Evolutionary conservation across 2,113 vertebrate species (phyloP).

Genomic region (Gymnogyps californianus): DNA sequence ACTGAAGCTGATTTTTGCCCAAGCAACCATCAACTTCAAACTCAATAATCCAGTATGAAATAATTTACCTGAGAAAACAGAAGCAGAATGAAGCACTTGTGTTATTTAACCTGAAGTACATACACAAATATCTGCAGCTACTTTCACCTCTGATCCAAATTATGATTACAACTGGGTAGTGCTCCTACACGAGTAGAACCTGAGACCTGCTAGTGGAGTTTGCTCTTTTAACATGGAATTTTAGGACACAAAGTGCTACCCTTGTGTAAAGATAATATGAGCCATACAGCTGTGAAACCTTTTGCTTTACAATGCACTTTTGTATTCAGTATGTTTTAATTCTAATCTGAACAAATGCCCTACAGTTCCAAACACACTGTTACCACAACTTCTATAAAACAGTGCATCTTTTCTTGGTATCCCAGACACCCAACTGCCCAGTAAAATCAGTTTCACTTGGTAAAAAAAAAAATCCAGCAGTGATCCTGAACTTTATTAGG

Average conservation of each 20-base stretch:
- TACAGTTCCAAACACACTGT: neutral
- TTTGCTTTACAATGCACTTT: neutral
- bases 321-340: neutral
- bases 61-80: neutral
- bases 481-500: neutral
- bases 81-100: neutral
- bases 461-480: neutral
- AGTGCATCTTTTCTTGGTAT: neutral
- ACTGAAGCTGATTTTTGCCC: neutral
- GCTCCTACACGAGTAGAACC: neutral
- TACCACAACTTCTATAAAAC: neutral
- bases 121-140: neutral
- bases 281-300: neutral
- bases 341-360: neutral
- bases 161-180: neutral
- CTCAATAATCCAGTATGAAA: neutral
- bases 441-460: neutral
- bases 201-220: neutral
- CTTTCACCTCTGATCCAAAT: neutral
- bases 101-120: neutral
- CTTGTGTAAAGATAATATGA: neutral
- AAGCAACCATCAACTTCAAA: neutral
- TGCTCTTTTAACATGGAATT: neutral
- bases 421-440: neutral
- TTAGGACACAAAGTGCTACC: neutral